Conservation (phyloP, 2,797 vertebrate species). For the Amniataba percoides region DNA sequence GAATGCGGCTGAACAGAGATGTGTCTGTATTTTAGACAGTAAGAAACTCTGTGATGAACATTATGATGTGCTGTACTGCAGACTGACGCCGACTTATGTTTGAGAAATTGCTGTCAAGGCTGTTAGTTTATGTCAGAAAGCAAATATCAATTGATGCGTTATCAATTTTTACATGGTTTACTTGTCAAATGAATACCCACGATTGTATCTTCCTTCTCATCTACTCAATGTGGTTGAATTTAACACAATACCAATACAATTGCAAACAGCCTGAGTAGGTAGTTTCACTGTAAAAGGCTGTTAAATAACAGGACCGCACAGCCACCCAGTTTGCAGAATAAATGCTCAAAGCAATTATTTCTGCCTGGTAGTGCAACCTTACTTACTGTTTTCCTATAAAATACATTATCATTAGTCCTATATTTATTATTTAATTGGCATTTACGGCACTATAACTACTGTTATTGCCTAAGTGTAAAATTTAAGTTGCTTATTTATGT, state of each 20-base stretch:
- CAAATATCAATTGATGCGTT: no score
- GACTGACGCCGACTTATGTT: no score
- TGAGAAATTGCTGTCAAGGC: no score
- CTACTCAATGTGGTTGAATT: background rate
- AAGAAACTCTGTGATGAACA: conserved; percentile 18
- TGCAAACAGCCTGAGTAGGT: no score
- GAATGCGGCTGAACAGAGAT: background rate
- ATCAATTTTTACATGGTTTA: no score
- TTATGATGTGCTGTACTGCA: background rate
- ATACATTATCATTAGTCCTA: background rate
- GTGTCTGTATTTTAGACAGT: conserved; percentile 9
- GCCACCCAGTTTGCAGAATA: background rate
- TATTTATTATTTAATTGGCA: conserved; percentile 9
- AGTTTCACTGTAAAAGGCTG: no score
- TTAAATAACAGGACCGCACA: background rate
- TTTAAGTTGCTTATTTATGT: background rate
- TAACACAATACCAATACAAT: background rate
- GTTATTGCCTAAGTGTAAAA: background rate
- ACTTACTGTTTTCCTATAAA: background rate
- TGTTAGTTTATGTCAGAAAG: no score
- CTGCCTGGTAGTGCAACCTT: background rate
- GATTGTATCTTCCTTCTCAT: no score
- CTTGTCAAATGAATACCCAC: no score
- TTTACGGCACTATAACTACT: background rate
- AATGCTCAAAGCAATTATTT: background rate